A percentile compares a stretch with the other conserved stretches of the same genome.
These are phyloP conservation scores for Aphodius granarius DNA, from an alignment of 2,888 invertebrate species.

Conservation along the genomic window DNA sequence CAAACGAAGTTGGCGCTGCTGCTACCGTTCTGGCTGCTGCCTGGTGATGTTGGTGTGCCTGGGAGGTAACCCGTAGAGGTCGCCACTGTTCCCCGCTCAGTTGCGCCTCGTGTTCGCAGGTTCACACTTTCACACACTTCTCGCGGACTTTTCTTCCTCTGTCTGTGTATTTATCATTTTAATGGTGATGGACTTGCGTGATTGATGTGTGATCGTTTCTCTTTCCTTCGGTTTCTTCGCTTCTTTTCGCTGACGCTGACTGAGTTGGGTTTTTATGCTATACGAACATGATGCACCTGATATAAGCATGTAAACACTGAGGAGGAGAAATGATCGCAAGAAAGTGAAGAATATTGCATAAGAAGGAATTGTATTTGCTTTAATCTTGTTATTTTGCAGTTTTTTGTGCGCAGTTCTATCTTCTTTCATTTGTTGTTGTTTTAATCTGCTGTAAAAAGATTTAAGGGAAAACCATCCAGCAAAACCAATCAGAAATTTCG, in stretches of 20 bases:
- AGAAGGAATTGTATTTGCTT: neutral
- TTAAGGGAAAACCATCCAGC: too few relatives aligned
- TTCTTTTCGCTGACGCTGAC: neutral
- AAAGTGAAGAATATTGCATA: too few relatives aligned
- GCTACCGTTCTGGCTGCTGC: conserved; percentile 23
- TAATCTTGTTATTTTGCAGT: too few relatives aligned
- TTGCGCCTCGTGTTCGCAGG: conserved; percentile 28
- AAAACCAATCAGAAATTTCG: too few relatives aligned
- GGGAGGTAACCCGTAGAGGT: neutral
- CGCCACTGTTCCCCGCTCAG: neutral
- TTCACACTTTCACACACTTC: conserved; percentile 30
- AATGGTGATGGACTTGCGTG: neutral
- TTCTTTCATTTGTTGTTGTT: too few relatives aligned
- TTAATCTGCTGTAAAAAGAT: too few relatives aligned
- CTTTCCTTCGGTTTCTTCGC: neutral
- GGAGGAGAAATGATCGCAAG: neutral
- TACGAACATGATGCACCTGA: neutral
- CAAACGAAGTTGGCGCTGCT: conserved; percentile 31
- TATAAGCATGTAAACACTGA: neutral
- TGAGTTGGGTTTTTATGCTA: neutral
- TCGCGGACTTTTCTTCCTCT: conserved; percentile 6
- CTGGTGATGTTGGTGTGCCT: neutral
- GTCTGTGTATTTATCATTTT: conserved; percentile 11
- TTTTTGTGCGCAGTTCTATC: too few relatives aligned
- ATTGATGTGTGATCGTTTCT: neutral